phyloP scores from a whole-genome alignment of 2,797 vertebrate species.

The Cyprinodon diabolis region DNA sequence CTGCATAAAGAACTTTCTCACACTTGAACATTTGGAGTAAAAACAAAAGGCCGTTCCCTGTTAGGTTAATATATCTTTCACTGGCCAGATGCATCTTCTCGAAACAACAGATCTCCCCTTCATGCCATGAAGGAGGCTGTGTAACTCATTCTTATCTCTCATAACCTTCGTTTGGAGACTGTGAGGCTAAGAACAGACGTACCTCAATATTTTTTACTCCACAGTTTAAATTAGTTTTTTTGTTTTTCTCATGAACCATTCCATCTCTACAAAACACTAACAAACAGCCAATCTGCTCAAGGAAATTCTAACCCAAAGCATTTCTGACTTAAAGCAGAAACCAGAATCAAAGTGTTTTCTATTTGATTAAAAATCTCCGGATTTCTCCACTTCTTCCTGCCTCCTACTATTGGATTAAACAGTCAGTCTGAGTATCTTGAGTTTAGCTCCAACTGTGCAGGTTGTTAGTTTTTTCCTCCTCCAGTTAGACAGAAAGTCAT shows the following conservation, averaged over 20 bases:
- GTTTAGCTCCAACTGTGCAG: slow-evolving; percentile 25
- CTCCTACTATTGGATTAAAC: slow-evolving; percentile 29
- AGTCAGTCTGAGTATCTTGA: slow-evolving; percentile 23
- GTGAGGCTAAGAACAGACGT: no score
- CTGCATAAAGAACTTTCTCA: no score
- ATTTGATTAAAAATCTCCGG: background rate
- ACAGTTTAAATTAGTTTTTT: background rate
- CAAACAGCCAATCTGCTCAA: background rate
- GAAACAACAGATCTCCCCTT: no score
- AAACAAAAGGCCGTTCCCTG: no score
- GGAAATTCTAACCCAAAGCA: background rate
- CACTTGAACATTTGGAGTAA: no score
- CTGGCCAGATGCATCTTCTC: no score
- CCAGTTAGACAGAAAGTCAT: slow-evolving; percentile 11
- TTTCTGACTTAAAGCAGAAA: background rate
- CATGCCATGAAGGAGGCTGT: no score
- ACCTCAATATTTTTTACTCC: no score
- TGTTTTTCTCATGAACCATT: background rate
- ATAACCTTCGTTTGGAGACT: no score
- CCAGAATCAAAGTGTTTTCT: background rate
- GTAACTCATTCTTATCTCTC: no score
- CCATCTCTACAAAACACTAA: slow-evolving; percentile 5
- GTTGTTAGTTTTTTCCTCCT: slow-evolving; percentile 8
- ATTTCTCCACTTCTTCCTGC: background rate
- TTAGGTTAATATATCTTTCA: no score